These are phyloP conservation scores for Parnassius apollo DNA, from an alignment of 2,888 invertebrate species.

Conservation along the genomic window DNA sequence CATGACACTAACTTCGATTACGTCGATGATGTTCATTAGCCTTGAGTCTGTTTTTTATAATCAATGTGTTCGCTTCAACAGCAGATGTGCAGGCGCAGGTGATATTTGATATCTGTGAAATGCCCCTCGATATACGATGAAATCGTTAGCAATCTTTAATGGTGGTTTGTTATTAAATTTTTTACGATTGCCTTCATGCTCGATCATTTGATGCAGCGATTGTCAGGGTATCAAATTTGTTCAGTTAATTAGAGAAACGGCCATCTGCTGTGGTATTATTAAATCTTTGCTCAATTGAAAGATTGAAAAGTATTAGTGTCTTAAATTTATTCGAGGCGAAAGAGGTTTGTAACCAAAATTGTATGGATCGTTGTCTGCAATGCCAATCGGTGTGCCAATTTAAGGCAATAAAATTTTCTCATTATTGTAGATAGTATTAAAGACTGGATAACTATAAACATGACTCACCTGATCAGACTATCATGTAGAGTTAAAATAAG, in stretches of 20 bases:
- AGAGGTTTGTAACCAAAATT: too few relatives aligned
- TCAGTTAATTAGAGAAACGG: conserved; percentile 21
- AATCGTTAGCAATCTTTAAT: conserved; percentile 34
- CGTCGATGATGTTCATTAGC: conserved; percentile 2
- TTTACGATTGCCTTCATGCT: conserved; percentile 35
- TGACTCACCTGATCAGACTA: too few relatives aligned
- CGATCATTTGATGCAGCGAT: conserved; percentile 22
- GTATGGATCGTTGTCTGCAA: too few relatives aligned
- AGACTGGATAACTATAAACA: too few relatives aligned
- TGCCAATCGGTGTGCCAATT: too few relatives aligned
- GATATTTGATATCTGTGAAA: conserved; percentile 34
- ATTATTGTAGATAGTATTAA: too few relatives aligned
- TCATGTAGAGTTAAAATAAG: too few relatives aligned
- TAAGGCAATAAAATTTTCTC: too few relatives aligned
- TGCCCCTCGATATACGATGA: conserved; percentile 30
- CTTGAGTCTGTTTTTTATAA: background rate
- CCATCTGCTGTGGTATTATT: conserved; percentile 24
- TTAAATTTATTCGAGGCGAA: too few relatives aligned
- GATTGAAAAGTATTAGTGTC: too few relatives aligned
- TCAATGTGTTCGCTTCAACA: conserved; percentile 54
- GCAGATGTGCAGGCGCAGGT: conserved; percentile 69
- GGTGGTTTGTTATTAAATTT: conserved; percentile 33
- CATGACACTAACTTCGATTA: background rate
- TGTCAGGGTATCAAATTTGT: conserved; percentile 31
- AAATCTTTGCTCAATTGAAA: background rate